Percentiles rank a stretch among this genome's conserved stretches.
phyloP scores from a whole-genome alignment of 2,797 vertebrate genomes.

The Falco novaeseelandiae region DNA sequence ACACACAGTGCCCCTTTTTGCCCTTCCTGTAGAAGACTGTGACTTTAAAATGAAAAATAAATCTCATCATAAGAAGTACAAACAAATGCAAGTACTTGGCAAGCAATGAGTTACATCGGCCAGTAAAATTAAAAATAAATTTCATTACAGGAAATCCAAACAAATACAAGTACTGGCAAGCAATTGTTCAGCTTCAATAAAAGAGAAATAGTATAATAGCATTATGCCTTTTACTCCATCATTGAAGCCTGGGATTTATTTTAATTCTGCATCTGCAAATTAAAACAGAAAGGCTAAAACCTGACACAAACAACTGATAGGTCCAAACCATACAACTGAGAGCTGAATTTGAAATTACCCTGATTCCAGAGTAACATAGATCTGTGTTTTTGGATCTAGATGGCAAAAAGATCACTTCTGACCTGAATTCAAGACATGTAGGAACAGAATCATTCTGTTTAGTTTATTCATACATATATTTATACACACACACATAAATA shows the following conservation, averaged over 20 bases:
- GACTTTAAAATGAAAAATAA: background rate
- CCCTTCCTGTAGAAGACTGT: background rate
- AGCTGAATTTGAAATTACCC: background rate
- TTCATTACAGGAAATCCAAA: background rate
- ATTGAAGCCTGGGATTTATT: background rate
- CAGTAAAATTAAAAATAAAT: background rate
- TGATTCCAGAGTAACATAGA: background rate
- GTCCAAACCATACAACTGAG: fast-evolving
- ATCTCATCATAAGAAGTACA: background rate
- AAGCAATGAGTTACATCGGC: background rate
- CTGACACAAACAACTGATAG: background rate
- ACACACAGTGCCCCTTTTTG: background rate
- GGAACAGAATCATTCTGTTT: background rate
- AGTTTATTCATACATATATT: background rate
- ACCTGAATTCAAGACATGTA: background rate
- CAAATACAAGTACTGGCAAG: background rate
- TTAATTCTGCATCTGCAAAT: background rate
- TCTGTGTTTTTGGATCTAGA: background rate
- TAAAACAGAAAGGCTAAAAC: background rate
- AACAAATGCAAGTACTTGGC: background rate
- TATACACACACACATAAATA: background rate
- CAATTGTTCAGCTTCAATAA: background rate
- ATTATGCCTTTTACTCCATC: background rate
- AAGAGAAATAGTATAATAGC: background rate
- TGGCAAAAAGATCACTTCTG: background rate